phyloP scores from a whole-genome alignment of 2,888 invertebrate species.

The Brassicogethes aeneus region DNA sequence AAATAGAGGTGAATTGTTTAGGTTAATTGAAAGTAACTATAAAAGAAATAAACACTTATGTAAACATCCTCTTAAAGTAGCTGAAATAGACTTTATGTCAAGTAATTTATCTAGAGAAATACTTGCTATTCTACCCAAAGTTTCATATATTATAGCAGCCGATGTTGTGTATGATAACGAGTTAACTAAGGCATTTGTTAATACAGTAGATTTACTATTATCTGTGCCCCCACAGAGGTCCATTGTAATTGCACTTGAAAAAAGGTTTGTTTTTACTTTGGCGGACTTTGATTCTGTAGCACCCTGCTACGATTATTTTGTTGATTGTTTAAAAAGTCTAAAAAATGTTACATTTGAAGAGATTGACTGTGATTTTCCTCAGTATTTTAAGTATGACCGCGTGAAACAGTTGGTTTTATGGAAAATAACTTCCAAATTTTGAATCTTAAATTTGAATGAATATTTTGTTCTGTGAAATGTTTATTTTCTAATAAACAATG shows the following conservation, averaged over 20 bases:
- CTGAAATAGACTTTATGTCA: slow-evolving; percentile 62
- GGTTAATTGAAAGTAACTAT: slow-evolving; percentile 61
- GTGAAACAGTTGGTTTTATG: slow-evolving; percentile 69
- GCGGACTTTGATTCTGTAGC: slow-evolving; percentile 74
- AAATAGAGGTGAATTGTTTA: slow-evolving; percentile 63
- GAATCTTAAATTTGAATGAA: no score
- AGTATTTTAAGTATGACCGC: slow-evolving; percentile 74
- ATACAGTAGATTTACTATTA: slow-evolving; percentile 60
- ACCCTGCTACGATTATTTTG: slow-evolving; percentile 80
- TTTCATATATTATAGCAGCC: slow-evolving; percentile 67
- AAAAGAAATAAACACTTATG: slow-evolving; percentile 54
- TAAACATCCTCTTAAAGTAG: slow-evolving; percentile 50
- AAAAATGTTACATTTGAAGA: slow-evolving; percentile 52
- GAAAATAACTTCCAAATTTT: slow-evolving; percentile 45
- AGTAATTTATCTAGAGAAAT: slow-evolving; percentile 49
- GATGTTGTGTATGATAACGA: slow-evolving; percentile 82
- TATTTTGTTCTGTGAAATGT: no score
- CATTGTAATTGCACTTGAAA: slow-evolving; percentile 71
- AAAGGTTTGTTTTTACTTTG: slow-evolving; percentile 78
- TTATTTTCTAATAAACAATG: no score
- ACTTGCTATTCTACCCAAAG: slow-evolving; percentile 46
- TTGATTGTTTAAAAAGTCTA: slow-evolving; percentile 49
- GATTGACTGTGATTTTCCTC: slow-evolving; percentile 62
- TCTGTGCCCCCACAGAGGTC: slow-evolving; percentile 47
- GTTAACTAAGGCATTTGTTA: slow-evolving; percentile 70